Conservation (phyloP, 2,888 invertebrate species). For the Neoaliturus tenellus region DNA sequence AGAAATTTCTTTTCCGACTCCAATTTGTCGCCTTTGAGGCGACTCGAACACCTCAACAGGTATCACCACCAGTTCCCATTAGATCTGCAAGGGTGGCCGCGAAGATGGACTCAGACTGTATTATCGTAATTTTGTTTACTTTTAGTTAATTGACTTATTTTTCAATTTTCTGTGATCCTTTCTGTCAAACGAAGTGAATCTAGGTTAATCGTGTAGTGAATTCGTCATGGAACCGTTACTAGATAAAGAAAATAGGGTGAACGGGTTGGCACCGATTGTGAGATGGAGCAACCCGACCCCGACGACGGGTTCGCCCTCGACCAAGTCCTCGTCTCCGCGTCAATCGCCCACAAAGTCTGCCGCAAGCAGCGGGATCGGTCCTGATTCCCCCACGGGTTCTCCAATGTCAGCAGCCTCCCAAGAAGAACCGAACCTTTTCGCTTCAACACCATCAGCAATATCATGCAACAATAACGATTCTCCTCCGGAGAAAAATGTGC, state of each 20-base stretch:
- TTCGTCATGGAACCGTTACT: conserved; percentile 58
- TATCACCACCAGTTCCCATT: conserved; percentile 61
- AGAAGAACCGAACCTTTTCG: conserved; percentile 68
- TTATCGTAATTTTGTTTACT: conserved; percentile 47
- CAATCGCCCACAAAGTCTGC: conserved; percentile 62
- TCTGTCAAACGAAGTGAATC: no score
- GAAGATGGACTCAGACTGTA: conserved; percentile 67
- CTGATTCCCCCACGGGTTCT: conserved; percentile 71
- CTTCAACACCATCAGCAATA: conserved; percentile 67
- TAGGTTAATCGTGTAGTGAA: neutral
- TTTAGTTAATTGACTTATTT: conserved; percentile 39
- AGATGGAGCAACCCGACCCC: conserved; percentile 71
- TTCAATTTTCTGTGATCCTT: neutral
- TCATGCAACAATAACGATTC: conserved; percentile 62
- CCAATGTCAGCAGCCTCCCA: conserved; percentile 70
- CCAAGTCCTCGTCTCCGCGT: conserved; percentile 37
- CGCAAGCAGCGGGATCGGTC: conserved; percentile 75
- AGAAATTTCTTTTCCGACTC: neutral
- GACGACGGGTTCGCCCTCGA: conserved; percentile 67
- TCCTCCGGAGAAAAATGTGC: neutral
- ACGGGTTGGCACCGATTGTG: conserved; percentile 70
- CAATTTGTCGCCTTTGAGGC: neutral
- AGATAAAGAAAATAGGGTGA: conserved; percentile 41
- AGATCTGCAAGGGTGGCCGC: conserved; percentile 72
- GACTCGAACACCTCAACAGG: conserved; percentile 58